These are phyloP conservation scores for Pseudococcus viburni DNA, from an alignment of 2,888 invertebrate genomes.

Conservation along the genomic window DNA sequence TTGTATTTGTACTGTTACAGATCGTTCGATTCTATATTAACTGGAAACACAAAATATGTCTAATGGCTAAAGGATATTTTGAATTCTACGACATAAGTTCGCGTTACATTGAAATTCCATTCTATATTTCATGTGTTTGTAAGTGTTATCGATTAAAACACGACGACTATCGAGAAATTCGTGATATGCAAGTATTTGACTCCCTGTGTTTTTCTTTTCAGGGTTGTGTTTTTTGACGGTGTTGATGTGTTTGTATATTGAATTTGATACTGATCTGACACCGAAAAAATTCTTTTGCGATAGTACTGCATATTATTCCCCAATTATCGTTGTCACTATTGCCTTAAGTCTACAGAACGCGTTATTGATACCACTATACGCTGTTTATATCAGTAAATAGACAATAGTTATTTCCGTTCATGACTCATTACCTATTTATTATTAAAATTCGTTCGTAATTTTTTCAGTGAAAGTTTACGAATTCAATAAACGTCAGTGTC, in stretches of 20 bases:
- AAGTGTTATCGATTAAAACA: slow-evolving; percentile 19
- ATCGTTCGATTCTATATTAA: slow-evolving; percentile 58
- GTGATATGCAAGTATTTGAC: background rate
- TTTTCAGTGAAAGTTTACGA: slow-evolving; percentile 56
- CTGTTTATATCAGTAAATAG: slow-evolving; percentile 44
- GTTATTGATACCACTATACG: slow-evolving; percentile 53
- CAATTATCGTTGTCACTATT: slow-evolving; percentile 42
- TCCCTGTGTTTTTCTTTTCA: slow-evolving; percentile 13
- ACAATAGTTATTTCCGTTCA: background rate
- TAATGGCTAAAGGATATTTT: slow-evolving; percentile 61
- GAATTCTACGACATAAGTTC: slow-evolving; percentile 56
- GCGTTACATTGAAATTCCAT: slow-evolving; percentile 57
- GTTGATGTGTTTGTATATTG: slow-evolving; percentile 43
- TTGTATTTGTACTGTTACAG: background rate
- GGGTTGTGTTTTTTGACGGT: slow-evolving; percentile 51
- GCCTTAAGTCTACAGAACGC: slow-evolving; percentile 45
- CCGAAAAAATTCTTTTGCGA: slow-evolving; percentile 39
- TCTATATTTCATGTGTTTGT: slow-evolving; percentile 62
- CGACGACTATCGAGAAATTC: background rate
- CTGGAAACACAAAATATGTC: slow-evolving; percentile 46
- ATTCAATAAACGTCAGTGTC: slow-evolving; percentile 55
- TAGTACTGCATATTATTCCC: slow-evolving; percentile 20
- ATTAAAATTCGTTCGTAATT: background rate
- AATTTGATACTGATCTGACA: background rate
- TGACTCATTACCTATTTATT: background rate